These are phyloP conservation scores for Ormia ochracea DNA, from an alignment of 2,888 invertebrate genomes.

Conservation along the genomic window DNA sequence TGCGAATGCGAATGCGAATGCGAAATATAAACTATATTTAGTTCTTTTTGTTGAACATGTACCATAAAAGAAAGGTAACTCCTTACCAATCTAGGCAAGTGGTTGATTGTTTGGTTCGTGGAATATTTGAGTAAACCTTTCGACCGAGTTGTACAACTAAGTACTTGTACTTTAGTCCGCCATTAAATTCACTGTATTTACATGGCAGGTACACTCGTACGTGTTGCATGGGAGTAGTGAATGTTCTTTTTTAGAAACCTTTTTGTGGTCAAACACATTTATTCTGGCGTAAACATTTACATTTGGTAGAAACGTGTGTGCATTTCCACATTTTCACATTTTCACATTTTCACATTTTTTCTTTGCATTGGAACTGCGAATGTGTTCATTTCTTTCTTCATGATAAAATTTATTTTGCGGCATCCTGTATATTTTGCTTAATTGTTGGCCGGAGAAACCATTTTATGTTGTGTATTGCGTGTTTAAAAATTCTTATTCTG, in stretches of 20 bases:
- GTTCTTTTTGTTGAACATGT: constrained; percentile 21
- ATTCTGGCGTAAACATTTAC: constrained; percentile 26
- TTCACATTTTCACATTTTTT: neutral
- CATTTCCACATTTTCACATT: neutral
- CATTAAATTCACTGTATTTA: neutral
- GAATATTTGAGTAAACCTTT: constrained; percentile 20
- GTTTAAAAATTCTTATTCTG: constrained; percentile 46
- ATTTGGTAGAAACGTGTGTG: constrained; percentile 17
- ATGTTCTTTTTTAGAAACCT: constrained; percentile 35
- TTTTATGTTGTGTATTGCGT: constrained; percentile 25
- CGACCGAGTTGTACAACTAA: neutral
- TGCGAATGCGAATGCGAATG: constrained; percentile 24
- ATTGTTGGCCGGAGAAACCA: neutral
- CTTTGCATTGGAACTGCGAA: neutral
- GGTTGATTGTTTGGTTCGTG: neutral
- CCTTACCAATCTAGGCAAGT: neutral
- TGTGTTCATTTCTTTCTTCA: neutral
- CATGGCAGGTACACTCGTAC: neutral
- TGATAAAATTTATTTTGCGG: constrained; percentile 16
- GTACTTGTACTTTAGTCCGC: neutral
- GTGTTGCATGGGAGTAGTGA: constrained; percentile 21
- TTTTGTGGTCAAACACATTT: constrained; percentile 22
- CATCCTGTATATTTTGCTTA: constrained; percentile 36
- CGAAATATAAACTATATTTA: constrained; percentile 34
- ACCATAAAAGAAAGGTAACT: constrained; percentile 40